Evolutionary conservation across 2,797 vertebrate species (phyloP), one percentile per base, ranked within the genome.

Genomic region (Anableps anableps): DNA sequence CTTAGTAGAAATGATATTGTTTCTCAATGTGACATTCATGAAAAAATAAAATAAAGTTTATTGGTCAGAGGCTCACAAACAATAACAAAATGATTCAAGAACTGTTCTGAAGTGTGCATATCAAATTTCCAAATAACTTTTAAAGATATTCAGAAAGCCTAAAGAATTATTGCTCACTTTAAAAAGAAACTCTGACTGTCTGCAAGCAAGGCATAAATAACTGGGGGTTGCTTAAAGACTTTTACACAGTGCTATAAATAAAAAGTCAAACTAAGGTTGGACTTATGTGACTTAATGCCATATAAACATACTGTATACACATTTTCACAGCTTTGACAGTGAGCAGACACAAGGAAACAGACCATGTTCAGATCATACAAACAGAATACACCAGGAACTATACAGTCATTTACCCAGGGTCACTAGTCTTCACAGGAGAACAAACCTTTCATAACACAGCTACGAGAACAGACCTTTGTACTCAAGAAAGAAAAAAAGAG

Each of bases 381-480:
- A 93, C 88, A 94, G 82, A 85, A 81, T 76, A 58, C 85, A 83
- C 86, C 83, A 84, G 81, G 89, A 47, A 78, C 89, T 77, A 74
- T 84, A 80, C 85, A 91, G 87, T 82, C 89, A 85, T 92, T 93
- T 92, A 88, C 81, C 81, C 82, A 80, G 94, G 95, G 94, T 95
- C 93, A 95, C 88, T 78, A 82, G 88, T 92, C 93, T 92, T 94
- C 93, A 93, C 91, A 89, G 92, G 92, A 91, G 91, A 94, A 86
- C 93, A 88, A 90, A 92, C 88, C 92, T 93, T 93, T 93, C 94
- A 95, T 93, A 95, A 94, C 94, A 95, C 91, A 94, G 93, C 95
- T 94, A 93, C 84, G 85, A 80, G 92, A 75, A 88, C 86, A 90
- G 88, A 94, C 96, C 94, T 97, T 97, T 96, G 95, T 91, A 94